Conservation (phyloP, 2,888 invertebrate genomes). For the Cephus spinipes region DNA sequence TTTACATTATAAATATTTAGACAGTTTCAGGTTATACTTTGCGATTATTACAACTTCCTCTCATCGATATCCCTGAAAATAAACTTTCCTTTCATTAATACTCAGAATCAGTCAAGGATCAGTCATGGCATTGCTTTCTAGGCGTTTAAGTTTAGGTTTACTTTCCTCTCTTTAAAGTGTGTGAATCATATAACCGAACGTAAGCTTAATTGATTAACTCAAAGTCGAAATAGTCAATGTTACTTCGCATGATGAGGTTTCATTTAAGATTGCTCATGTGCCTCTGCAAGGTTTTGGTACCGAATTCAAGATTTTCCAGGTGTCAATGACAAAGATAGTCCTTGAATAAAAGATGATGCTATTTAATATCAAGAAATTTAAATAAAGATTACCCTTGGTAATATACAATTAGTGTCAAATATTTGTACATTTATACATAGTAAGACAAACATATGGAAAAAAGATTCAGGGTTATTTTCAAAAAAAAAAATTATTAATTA, state of each 20-base stretch:
- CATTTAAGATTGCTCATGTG: background rate
- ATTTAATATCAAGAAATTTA: background rate
- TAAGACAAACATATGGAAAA: background rate
- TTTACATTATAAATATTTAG: background rate
- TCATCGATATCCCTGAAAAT: no score
- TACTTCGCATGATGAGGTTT: background rate
- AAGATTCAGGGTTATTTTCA: background rate
- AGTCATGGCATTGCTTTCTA: background rate
- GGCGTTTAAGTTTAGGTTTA: background rate
- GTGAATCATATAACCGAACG: background rate
- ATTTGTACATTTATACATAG: background rate
- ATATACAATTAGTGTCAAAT: background rate
- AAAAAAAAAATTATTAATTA: background rate
- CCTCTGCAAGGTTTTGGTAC: background rate
- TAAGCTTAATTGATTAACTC: background rate
- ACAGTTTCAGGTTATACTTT: background rate
- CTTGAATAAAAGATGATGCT: background rate
- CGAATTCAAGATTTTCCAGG: background rate
- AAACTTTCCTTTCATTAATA: background rate
- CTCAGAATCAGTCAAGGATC: background rate
- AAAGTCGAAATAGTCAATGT: background rate
- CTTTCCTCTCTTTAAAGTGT: background rate
- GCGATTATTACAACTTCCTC: no score
- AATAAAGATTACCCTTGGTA: background rate
- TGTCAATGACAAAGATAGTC: background rate